Percentiles rank a stretch among this genome's conserved stretches.
These are phyloP conservation scores for Choloepus hoffmanni DNA, from an alignment of 2,113 vertebrate genomes.

Conservation along the genomic window DNA sequence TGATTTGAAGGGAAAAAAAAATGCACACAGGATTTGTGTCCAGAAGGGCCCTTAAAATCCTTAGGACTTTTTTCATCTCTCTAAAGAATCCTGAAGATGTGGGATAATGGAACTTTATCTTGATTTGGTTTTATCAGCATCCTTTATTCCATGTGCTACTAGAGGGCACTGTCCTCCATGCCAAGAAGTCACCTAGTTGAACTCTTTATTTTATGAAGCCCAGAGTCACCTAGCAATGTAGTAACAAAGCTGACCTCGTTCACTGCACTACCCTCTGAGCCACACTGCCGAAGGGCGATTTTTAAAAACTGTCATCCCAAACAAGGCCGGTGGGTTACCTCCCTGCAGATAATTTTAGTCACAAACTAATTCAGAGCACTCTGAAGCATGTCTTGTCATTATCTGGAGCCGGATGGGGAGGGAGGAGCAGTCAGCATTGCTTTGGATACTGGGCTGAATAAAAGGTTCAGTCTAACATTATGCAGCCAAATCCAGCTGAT, in stretches of 20 bases:
- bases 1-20: neutral
- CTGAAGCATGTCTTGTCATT: neutral
- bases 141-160: neutral
- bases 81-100: neutral
- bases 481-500: too few species aligned
- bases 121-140: neutral
- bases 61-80: neutral
- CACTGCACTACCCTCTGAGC: neutral
- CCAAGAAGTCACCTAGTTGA: neutral
- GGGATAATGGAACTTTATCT: neutral
- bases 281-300: neutral
- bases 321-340: neutral
- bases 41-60: neutral
- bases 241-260: neutral
- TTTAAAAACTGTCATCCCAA: neutral
- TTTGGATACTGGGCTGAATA: neutral
- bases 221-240: neutral
- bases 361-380: neutral
- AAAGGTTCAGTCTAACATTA: neutral
- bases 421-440: rapidly evolving
- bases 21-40: neutral
- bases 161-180: neutral
- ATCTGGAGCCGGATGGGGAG: neutral
- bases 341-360: neutral
- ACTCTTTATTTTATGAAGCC: neutral